Conservation (phyloP, 2,113 vertebrate species). For the Passer montanus region DNA sequence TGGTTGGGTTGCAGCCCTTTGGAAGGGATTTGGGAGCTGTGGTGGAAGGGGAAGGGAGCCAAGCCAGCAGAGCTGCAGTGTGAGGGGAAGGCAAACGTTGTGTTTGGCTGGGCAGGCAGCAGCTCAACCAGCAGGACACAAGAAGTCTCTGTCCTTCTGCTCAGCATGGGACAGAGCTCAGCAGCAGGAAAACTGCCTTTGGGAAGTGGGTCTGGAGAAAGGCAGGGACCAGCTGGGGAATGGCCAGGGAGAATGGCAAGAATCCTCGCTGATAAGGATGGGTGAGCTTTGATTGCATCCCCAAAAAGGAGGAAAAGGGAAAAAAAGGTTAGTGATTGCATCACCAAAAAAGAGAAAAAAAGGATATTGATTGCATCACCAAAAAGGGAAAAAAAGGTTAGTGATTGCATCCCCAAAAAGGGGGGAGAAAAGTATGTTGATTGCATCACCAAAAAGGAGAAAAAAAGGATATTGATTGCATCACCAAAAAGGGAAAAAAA, state of each 20-base stretch:
- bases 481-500: neutral
- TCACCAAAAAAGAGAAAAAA: neutral
- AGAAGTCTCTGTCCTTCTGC: conserved; percentile 8
- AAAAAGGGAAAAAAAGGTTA: neutral
- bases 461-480: neutral
- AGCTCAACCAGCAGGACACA: neutral
- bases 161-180: neutral
- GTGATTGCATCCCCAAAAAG: neutral
- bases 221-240: neutral
- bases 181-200: neutral
- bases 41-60: fast-evolving
- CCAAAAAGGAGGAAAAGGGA: neutral
- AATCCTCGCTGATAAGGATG: neutral
- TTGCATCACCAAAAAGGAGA: neutral
- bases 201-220: neutral
- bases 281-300: neutral
- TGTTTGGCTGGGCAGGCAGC: neutral
- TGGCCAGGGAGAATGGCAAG: neutral
- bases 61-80: neutral
- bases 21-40: neutral
- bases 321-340: neutral
- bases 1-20: neutral
- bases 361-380: neutral
- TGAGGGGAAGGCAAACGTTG: neutral
- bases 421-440: neutral